phyloP scores from a whole-genome alignment of 2,888 invertebrate species.

The Drosophila mercatorum region DNA sequence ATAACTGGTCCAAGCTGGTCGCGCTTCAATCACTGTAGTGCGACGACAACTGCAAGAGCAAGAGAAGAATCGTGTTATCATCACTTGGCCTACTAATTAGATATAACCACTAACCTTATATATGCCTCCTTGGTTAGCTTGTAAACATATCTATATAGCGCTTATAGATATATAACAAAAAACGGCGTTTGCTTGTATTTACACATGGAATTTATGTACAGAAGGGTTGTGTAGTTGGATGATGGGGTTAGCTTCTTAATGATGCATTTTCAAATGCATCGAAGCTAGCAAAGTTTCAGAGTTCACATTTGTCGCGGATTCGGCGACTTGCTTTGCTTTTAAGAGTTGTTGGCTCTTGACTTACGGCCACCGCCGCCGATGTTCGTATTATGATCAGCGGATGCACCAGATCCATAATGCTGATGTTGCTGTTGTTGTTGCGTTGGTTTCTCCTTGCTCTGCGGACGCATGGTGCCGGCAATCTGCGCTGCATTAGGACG shows the following conservation, averaged over 20 bases:
- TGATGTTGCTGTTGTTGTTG: constrained; percentile 32
- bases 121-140: constrained; percentile 76
- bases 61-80: neutral
- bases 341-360: constrained; percentile 81
- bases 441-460: constrained; percentile 66
- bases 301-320: constrained; percentile 67
- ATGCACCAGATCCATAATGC: constrained; percentile 43
- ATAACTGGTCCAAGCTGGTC: constrained; percentile 77
- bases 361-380: constrained; percentile 77
- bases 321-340: constrained; percentile 54
- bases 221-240: constrained; percentile 7
- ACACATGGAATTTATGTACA: constrained; percentile 79
- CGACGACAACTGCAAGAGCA: constrained; percentile 40
- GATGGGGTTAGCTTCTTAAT: neutral
- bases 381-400: constrained; percentile 43
- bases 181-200: constrained; percentile 63
- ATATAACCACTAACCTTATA: constrained; percentile 51
- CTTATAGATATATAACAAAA: constrained; percentile 77
- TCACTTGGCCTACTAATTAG: neutral
- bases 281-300: constrained; percentile 32
- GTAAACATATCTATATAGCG: constrained; percentile 71
- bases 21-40: constrained; percentile 33
- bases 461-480: constrained; percentile 60
- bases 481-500: constrained; percentile 76
- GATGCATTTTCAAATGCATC: constrained; percentile 10